These are phyloP conservation scores for Mugil cephalus DNA, from an alignment of 2,113 vertebrate genomes.

Conservation along the genomic window DNA sequence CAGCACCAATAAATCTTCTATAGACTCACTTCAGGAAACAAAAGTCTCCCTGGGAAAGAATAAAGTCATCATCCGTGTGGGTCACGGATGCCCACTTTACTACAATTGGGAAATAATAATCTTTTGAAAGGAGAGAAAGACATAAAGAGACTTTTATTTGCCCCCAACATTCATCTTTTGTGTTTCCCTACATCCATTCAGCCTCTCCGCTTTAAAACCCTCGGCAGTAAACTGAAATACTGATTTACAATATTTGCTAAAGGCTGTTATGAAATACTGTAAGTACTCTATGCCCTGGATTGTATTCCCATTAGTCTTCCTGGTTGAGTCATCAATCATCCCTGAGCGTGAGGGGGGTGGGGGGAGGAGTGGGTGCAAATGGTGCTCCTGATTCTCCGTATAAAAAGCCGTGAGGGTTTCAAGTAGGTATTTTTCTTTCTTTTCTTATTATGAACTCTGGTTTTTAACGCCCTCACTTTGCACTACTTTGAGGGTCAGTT, in stretches of 20 bases:
- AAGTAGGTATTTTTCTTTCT: not conserved
- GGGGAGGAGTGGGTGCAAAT: conserved; percentile 27
- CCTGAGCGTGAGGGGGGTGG: not conserved
- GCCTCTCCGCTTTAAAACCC: conserved; percentile 1
- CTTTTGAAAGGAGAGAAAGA: not conserved
- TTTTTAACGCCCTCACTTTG: not conserved
- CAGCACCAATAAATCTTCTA: not conserved
- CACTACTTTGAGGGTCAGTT: conserved; percentile 1
- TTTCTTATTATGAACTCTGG: not conserved
- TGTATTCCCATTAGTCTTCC: conserved; percentile 43
- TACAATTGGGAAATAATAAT: not conserved
- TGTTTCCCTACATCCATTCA: not conserved
- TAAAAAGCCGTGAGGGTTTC: conserved; percentile 7
- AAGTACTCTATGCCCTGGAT: conserved; percentile 30
- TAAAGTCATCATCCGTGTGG: not conserved
- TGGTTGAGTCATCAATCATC: conserved; percentile 64
- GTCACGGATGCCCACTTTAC: not conserved
- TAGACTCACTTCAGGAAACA: not conserved
- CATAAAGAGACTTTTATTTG: not conserved
- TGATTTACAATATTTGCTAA: conserved; percentile 43
- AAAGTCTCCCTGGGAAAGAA: not conserved
- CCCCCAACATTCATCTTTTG: too few relatives aligned
- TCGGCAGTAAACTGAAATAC: not conserved
- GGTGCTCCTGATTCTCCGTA: not conserved
- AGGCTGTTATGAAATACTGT: conserved; percentile 53